phyloP scores from a whole-genome alignment of 2,797 vertebrate genomes.

The Poecilia wingei region DNA sequence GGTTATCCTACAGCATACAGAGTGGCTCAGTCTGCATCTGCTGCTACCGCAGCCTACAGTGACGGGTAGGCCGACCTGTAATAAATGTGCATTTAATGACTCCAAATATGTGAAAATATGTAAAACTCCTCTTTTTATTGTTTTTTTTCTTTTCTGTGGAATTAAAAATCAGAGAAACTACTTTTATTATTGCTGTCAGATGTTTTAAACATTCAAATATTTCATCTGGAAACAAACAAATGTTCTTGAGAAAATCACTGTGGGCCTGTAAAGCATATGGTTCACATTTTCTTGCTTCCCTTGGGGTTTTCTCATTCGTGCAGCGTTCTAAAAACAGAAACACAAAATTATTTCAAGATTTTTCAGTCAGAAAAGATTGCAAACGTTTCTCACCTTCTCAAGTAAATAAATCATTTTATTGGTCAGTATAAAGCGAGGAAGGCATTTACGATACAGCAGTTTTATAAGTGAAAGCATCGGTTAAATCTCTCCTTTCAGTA shows the following conservation, averaged over 20 bases:
- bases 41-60: slow-evolving; percentile 83
- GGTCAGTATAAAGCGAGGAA: neutral
- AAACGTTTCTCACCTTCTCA: neutral
- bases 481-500: neutral
- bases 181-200: neutral
- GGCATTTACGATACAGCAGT: neutral
- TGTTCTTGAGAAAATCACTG: neutral
- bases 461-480: neutral
- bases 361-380: neutral
- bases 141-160: neutral
- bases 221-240: neutral
- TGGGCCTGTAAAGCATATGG: neutral
- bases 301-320: neutral
- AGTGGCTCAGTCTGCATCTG: slow-evolving; percentile 82
- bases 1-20: slow-evolving; percentile 84
- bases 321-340: neutral
- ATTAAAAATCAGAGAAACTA: slow-evolving; percentile 2
- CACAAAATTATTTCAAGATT: neutral
- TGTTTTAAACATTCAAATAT: neutral
- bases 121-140: neutral
- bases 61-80: slow-evolving; percentile 77
- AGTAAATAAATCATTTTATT: neutral
- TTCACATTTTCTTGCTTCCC: neutral
- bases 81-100: neutral
- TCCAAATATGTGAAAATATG: neutral